Base-by-base conservation (phyloP, 1,140 invertebrate genomes). In the Oppia nitens region DNA sequence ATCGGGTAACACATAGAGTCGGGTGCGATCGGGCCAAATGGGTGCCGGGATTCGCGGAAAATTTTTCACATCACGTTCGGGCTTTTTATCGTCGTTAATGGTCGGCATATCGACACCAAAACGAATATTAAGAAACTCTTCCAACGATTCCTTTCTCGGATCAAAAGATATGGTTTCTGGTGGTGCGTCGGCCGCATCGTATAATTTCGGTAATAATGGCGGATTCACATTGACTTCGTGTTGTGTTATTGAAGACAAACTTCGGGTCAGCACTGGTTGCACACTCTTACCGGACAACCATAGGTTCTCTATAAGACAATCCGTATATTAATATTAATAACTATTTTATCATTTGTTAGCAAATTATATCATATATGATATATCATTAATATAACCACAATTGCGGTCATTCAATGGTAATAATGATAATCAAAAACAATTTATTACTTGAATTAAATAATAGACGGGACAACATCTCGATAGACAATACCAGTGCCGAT, bases 1-100 rank as follows among this genome's bases (percentile, higher is more conserved):
- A 66, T 94, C 90, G 52, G 93, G 92, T 64, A 97, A 70, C 65
- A 95, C 87, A 53, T 84, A 88, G 66, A 89, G 57, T 29, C 89
- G 79, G 40, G 89, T 84, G 74, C 83, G 82, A 58, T 79, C 81
- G 54, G 81, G 78, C 61, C 81, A 74, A 60, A 77, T 76, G 14
- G 72, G 71, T 67, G 82, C 71, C 60, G 78, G 77, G 12, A 78
- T 79, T 57, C 84, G 73, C 12, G 81, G 81, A 71, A 82, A 85
- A 69, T 85, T 79, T 40, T 76, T 75, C 23, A 74, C 67, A 70
- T 82, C 80, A 61, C 79, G 66, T 64, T 81, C 74, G 28, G 73
- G 74, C n/a, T 57, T 57, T 17, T 53, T 49, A 3, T 62, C 60
- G 29, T 63, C 62, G 11, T 53, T 24, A 24, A 58, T 61, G 21